Percentiles rank a stretch among this genome's conserved stretches.
These are phyloP conservation scores for Epicampocera succincta DNA, from an alignment of 2,888 invertebrate genomes.

Conservation along the genomic window DNA sequence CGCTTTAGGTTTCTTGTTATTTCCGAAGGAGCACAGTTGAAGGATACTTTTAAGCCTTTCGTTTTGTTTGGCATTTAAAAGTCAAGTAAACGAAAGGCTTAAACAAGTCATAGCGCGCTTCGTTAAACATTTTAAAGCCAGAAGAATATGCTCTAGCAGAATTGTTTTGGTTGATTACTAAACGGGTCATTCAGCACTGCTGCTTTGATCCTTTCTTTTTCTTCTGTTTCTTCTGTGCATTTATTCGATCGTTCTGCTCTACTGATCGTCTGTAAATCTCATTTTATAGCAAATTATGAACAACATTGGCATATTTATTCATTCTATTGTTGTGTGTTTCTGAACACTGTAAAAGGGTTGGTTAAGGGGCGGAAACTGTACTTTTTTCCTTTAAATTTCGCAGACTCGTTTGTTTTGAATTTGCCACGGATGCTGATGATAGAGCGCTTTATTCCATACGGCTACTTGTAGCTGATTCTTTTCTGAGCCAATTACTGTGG, in stretches of 20 bases:
- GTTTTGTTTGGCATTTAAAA: slow-evolving; percentile 59
- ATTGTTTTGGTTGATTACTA: not conserved
- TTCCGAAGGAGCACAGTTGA: not conserved
- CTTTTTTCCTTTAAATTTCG: slow-evolving; percentile 12
- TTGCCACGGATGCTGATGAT: slow-evolving; percentile 48
- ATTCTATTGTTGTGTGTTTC: slow-evolving; percentile 38
- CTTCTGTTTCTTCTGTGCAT: not conserved
- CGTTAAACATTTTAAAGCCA: slow-evolving; percentile 6
- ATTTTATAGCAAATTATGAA: slow-evolving; percentile 57
- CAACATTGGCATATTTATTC: slow-evolving; percentile 62
- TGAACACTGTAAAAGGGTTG: slow-evolving; percentile 50
- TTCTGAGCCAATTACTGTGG: slow-evolving; percentile 54
- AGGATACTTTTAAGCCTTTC: slow-evolving; percentile 57
- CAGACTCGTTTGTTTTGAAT: slow-evolving; percentile 40
- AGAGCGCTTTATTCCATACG: slow-evolving; percentile 48
- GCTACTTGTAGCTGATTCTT: slow-evolving; percentile 59
- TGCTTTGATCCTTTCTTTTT: slow-evolving; percentile 16
- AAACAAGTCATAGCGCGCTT: slow-evolving; percentile 59
- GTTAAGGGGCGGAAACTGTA: slow-evolving; percentile 40
- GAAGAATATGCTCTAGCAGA: not conserved
- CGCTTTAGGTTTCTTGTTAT: slow-evolving; percentile 10
- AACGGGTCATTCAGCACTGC: slow-evolving; percentile 59
- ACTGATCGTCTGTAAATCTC: slow-evolving; percentile 54
- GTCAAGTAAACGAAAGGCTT: slow-evolving; percentile 67
- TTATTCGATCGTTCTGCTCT: slow-evolving; percentile 15